A percentile compares a stretch with the other conserved stretches of the same genome.
These are phyloP conservation scores for Thaleichthys pacificus DNA, from an alignment of 2,797 vertebrate genomes.

Conservation along the genomic window DNA sequence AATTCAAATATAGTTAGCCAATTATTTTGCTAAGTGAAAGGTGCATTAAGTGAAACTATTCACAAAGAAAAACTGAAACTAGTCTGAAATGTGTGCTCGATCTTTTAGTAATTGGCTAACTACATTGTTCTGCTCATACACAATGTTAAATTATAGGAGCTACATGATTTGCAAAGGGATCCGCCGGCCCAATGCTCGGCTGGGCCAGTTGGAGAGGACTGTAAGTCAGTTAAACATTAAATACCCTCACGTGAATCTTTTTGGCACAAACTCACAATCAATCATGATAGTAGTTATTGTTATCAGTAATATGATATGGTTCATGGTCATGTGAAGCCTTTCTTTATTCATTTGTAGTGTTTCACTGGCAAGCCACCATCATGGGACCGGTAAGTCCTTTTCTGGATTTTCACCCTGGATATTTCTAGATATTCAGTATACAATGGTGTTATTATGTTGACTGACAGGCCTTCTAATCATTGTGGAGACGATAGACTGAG, in stretches of 20 bases:
- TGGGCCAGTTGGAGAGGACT: constrained; percentile 75
- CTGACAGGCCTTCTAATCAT: constrained; percentile 46
- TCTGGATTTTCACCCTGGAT: constrained; percentile 49
- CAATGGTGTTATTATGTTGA: constrained; percentile 64
- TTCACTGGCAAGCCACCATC: constrained; percentile 80
- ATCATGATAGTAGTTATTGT: neutral
- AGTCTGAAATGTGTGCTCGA: neutral
- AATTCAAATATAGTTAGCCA: too few species aligned
- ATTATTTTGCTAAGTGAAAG: too few species aligned
- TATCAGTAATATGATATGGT: neutral
- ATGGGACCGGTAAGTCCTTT: constrained; percentile 76
- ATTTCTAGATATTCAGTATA: constrained; percentile 59
- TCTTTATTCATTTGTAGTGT: constrained; percentile 63
- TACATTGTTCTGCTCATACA: neutral
- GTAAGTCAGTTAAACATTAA: constrained; percentile 55
- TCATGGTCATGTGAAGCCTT: neutral
- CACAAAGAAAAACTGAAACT: neutral
- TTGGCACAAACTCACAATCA: neutral
- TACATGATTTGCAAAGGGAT: constrained; percentile 71
- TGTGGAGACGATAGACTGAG: constrained; percentile 44
- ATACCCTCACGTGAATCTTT: neutral
- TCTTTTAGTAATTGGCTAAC: neutral
- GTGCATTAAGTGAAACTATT: too few species aligned
- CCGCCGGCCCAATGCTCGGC: constrained; percentile 77
- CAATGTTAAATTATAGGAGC: constrained; percentile 57